Percentiles rank a stretch among this genome's conserved stretches.
Conservation (phyloP, 1,140 invertebrate species). For the Vanessa tameamea region DNA sequence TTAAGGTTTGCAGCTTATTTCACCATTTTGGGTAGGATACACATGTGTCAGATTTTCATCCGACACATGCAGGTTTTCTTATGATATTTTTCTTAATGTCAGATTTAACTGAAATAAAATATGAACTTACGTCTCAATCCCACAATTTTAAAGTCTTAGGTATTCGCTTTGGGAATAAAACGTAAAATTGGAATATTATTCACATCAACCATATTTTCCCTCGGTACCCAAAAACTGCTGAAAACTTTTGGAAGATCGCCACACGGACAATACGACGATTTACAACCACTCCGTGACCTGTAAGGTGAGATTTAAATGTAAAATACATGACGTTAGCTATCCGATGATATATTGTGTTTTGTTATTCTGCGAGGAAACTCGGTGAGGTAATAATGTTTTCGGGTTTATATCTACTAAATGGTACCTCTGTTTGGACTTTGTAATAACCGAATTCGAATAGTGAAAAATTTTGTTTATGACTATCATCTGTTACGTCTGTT, state of each 20-base stretch:
- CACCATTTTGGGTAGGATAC: no score
- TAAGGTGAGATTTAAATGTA: slow-evolving; percentile 38
- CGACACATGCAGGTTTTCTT: no score
- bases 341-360: slow-evolving; percentile 34
- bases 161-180: neutral
- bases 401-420: neutral
- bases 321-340: slow-evolving; percentile 34
- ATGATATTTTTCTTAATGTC: no score
- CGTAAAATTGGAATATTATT: slow-evolving; percentile 3
- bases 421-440: neutral
- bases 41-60: no score
- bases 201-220: slow-evolving; percentile 5
- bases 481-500: no score
- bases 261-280: slow-evolving; percentile 40
- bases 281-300: slow-evolving; percentile 37
- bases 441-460: neutral
- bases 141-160: no score
- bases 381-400: slow-evolving; percentile 24
- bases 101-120: no score
- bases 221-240: slow-evolving; percentile 30
- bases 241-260: slow-evolving; percentile 40
- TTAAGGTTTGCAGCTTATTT: no score
- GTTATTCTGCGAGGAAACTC: slow-evolving; percentile 30
- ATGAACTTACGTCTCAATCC: no score
- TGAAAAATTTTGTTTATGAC: no score